These are phyloP conservation scores for Spisula subtruncata DNA, from an alignment of 2,888 invertebrate genomes.

Conservation along the genomic window DNA sequence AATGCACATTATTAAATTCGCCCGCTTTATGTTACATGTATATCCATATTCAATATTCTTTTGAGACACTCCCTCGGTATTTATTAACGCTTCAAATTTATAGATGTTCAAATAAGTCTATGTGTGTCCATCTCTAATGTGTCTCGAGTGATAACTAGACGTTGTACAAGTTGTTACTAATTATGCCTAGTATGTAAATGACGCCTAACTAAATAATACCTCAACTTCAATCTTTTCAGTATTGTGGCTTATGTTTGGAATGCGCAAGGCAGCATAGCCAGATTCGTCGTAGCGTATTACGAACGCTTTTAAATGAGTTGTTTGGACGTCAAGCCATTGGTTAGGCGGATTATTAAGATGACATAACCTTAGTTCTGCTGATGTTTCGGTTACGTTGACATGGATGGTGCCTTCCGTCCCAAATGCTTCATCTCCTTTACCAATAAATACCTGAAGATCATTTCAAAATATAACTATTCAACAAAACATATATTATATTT, in stretches of 20 bases:
- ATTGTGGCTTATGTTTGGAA: not conserved
- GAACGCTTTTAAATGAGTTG: not conserved
- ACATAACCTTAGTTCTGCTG: conserved; percentile 10
- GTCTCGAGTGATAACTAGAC: not conserved
- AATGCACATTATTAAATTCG: no score
- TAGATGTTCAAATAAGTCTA: no score
- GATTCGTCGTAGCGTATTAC: conserved; percentile 12
- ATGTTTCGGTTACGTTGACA: not conserved
- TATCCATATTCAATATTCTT: no score
- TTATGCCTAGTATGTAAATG: not conserved
- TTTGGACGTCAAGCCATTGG: not conserved
- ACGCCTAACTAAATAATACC: not conserved
- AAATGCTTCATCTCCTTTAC: conserved; percentile 16
- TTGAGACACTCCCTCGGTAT: no score
- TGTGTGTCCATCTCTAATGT: no score
- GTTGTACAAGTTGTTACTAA: not conserved
- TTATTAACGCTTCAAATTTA: no score
- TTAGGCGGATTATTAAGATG: conserved; percentile 15
- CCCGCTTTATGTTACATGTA: no score
- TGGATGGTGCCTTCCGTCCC: not conserved
- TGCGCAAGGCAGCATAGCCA: not conserved
- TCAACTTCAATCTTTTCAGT: not conserved
- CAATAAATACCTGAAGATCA: conserved; percentile 16
- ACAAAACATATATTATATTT: no score
- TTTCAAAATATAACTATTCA: no score